Evolutionary conservation across 2,888 invertebrate species (phyloP).

Genomic region (Hemithea aestivaria): DNA sequence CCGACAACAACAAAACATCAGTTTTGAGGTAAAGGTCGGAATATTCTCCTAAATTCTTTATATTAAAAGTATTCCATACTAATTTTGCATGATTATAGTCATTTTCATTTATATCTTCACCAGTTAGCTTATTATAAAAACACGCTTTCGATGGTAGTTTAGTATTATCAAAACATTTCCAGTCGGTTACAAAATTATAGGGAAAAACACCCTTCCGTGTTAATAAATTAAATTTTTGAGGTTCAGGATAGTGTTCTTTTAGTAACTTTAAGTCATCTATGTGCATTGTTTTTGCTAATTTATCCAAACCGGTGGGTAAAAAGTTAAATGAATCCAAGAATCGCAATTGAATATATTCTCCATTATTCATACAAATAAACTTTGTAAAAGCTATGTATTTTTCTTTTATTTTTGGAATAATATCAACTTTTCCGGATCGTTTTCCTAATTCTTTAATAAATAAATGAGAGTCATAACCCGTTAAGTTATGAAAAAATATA

Average conservation of each 20-base stretch:
- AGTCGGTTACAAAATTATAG: not conserved
- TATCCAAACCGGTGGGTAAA: constrained; percentile 1
- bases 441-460: constrained; percentile 7
- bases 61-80: constrained; percentile 5
- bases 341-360: not conserved
- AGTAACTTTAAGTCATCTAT: not conserved
- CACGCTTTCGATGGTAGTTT: not conserved
- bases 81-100: constrained; percentile 5
- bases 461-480: constrained; percentile 15
- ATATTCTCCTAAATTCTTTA: constrained; percentile 3
- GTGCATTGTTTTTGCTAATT: not conserved
- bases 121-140: constrained; percentile 1
- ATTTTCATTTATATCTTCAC: not conserved
- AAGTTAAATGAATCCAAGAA: not conserved
- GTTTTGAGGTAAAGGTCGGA: constrained; percentile 5
- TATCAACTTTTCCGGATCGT: not conserved
- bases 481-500: constrained; percentile 18
- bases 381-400: constrained; percentile 7
- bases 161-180: not conserved
- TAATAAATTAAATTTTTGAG: not conserved
- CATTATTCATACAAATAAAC: not conserved
- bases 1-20: not conserved
- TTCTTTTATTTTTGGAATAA: constrained; percentile 1
- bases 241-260: not conserved
- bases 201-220: not conserved